Evolutionary conservation across 1,140 invertebrate genomes (phyloP).

Genomic region (Zophobas atratus): DNA sequence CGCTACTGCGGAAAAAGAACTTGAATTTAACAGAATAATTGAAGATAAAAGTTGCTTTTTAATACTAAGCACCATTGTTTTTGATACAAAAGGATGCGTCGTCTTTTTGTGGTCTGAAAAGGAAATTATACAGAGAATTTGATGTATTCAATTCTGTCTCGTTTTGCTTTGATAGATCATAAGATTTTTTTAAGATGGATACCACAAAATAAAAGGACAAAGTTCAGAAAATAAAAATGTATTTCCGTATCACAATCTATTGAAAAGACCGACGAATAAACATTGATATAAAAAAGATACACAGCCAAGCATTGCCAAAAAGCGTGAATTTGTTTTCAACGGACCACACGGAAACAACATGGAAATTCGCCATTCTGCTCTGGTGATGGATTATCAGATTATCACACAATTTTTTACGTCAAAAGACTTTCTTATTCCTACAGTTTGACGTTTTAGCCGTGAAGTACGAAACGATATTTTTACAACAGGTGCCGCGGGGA

Average conservation of each 20-base stretch:
- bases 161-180: constrained; percentile 10
- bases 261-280: constrained; percentile 13
- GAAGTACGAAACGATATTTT: neutral
- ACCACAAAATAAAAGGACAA: constrained; percentile 8
- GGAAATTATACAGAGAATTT: constrained; percentile 21
- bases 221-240: constrained; percentile 5
- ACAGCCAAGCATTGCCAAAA: neutral
- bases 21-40: constrained; percentile 22
- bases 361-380: constrained; percentile 11
- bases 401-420: neutral
- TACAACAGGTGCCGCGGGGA: neutral
- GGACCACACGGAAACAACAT: neutral
- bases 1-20: constrained; percentile 4
- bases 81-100: neutral
- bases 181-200: constrained; percentile 4
- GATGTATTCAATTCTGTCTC: constrained; percentile 4
- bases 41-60: constrained; percentile 16
- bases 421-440: neutral
- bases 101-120: constrained; percentile 21
- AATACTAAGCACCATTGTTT: constrained; percentile 20
- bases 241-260: neutral
- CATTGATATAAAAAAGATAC: neutral
- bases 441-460: neutral
- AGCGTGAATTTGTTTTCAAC: neutral
- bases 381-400: constrained; percentile 15